phyloP scores from a whole-genome alignment of 2,797 vertebrate genomes.

The Falco peregrinus region DNA sequence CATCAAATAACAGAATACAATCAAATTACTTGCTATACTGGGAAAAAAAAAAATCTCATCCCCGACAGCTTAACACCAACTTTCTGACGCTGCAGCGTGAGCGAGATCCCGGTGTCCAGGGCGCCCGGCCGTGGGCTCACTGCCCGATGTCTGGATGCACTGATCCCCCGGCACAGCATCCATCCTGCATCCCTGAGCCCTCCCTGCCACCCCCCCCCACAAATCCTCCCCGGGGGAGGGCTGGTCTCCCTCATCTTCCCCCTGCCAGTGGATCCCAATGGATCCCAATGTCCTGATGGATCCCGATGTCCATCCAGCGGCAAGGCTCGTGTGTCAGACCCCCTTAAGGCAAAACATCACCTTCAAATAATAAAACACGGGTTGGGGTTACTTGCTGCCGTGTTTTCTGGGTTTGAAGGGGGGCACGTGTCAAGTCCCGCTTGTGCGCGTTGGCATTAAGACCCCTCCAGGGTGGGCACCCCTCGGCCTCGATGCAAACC shows the following conservation, averaged over 20 bases:
- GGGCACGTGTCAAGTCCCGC: neutral
- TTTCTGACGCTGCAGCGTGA: too few relatives aligned
- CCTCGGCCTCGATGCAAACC: neutral
- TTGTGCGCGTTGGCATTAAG: neutral
- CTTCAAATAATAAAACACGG: neutral
- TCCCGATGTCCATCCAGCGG: neutral
- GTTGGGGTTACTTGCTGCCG: neutral
- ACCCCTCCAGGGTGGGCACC: neutral
- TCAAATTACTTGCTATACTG: neutral
- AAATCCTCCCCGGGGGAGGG: neutral
- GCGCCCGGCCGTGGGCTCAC: neutral
- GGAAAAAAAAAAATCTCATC: neutral
- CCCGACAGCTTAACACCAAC: neutral
- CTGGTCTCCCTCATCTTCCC: neutral
- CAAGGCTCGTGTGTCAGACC: neutral
- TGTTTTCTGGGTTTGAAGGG: neutral
- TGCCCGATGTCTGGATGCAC: neutral
- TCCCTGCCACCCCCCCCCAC: neutral
- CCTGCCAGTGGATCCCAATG: neutral
- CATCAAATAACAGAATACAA: neutral
- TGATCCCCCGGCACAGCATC: neutral
- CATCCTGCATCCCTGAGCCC: neutral
- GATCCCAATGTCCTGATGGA: too few relatives aligned
- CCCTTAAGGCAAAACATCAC: neutral
- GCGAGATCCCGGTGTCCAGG: neutral